phyloP scores from a whole-genome alignment of 2,888 invertebrate genomes.

The Apotomis betuletana region DNA sequence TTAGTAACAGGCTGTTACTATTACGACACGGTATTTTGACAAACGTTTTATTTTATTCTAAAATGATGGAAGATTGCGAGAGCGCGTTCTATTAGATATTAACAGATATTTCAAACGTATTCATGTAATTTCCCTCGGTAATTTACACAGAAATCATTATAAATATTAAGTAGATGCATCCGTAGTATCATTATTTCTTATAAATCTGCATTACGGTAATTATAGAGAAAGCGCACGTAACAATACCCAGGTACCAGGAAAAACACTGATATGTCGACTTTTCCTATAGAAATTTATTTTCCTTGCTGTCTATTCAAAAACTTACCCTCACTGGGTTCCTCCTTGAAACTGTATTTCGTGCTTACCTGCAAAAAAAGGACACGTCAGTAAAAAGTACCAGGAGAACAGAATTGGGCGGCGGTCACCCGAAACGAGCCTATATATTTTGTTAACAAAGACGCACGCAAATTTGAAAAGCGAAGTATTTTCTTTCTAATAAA shows the following conservation, averaged over 20 bases:
- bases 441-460: slow-evolving; percentile 36
- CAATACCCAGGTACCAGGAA: not conserved
- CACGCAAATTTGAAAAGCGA: slow-evolving; percentile 40
- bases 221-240: not conserved
- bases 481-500: slow-evolving; percentile 37
- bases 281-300: slow-evolving; percentile 4
- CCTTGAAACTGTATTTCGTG: slow-evolving; percentile 51
- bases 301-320: slow-evolving; percentile 22
- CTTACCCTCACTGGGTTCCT: slow-evolving; percentile 51
- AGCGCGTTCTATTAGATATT: no score
- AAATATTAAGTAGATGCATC: no score
- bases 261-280: slow-evolving; percentile 1
- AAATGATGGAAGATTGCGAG: no score
- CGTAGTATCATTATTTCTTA: no score
- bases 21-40: no score
- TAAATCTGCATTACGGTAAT: no score
- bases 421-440: slow-evolving; percentile 43
- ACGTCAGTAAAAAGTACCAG: slow-evolving; percentile 46
- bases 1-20: no score
- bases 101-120: no score
- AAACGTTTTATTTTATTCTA: no score
- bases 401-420: slow-evolving; percentile 52
- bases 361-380: slow-evolving; percentile 65
- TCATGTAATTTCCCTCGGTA: no score
- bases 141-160: no score